These are phyloP conservation scores for Psittacula echo DNA, from an alignment of 2,797 vertebrate genomes.

Conservation along the genomic window DNA sequence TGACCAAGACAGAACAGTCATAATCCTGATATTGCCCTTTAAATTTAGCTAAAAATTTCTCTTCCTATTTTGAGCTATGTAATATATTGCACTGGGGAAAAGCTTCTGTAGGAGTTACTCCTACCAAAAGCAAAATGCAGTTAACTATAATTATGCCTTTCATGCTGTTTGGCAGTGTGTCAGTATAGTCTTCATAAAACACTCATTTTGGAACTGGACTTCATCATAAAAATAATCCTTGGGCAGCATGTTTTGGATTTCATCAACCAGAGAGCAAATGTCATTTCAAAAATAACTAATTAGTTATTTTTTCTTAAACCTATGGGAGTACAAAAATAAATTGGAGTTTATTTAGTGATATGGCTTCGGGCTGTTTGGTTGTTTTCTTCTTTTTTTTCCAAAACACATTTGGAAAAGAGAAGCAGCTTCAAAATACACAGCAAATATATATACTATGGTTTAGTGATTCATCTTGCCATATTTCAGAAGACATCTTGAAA, in stretches of 20 bases:
- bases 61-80: background rate
- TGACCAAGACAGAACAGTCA: background rate
- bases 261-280: background rate
- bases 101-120: background rate
- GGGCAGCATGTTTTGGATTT: background rate
- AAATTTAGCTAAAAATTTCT: background rate
- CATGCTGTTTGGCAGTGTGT: background rate
- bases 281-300: background rate
- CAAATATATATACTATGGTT: background rate
- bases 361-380: background rate
- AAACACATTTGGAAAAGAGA: background rate
- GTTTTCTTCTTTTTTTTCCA: background rate
- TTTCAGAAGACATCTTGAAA: background rate
- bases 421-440: background rate
- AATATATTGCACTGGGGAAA: background rate
- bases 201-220: background rate
- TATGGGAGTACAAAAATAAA: background rate
- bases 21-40: background rate
- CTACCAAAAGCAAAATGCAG: constrained; percentile 26
- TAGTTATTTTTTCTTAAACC: background rate
- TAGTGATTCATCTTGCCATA: background rate
- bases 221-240: background rate
- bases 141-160: constrained; percentile 19
- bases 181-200: background rate
- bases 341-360: background rate